Evolutionary conservation across 2,113 vertebrate genomes (phyloP), one percentile per base, ranked within the genome.

Genomic region (Danionella cerebrum): DNA sequence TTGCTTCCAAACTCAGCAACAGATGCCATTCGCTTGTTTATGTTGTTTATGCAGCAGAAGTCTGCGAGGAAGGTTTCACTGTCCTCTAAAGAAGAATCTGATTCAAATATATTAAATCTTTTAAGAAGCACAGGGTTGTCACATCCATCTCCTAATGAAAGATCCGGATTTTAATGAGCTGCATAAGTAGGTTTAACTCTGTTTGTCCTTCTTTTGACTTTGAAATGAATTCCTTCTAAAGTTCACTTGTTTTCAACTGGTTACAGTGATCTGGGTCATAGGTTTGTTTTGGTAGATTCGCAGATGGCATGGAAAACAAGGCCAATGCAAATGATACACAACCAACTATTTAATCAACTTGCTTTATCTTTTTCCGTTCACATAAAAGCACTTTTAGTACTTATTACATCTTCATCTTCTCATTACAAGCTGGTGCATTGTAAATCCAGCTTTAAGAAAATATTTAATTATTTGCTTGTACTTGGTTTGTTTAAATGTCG

Each of bases 181-280:
- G 72, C 77, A 72, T 39, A 62, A 75, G 71, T 69, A 35, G 62
- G 76, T n/a, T 59, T 59, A 70, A 42, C 58, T 72, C 70, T 67
- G 59, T 76, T 80, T 79, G 77, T 78, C 80, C 82, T 87, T 85
- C 70, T 79, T 82, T 84, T 83, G 79, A 84, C 83, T 86, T 86
- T 24, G 5, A 51, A 52, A 14, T 36, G 29, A 50, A 45, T 51
- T n/a, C 25, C 33, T 38, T 21, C 24, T 29, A 19, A 18, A 44
- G 11, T 11, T 45, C 10, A 4, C n/a, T n/a, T n/a, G 51, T 31
- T 53, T 14, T 53, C 10, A 53, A n/a, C n/a, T n/a, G n/a, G n/a
- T n/a, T n/a, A n/a, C n/a, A n/a, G n/a, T n/a, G n/a, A n/a, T n/a
- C n/a, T 33, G 27, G 50, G 29, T 53, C 29, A 3, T 33, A 53